A percentile compares a stretch with the other conserved stretches of the same genome.
phyloP scores from a whole-genome alignment of 2,888 invertebrate genomes.

The Hedychridium roseum region DNA sequence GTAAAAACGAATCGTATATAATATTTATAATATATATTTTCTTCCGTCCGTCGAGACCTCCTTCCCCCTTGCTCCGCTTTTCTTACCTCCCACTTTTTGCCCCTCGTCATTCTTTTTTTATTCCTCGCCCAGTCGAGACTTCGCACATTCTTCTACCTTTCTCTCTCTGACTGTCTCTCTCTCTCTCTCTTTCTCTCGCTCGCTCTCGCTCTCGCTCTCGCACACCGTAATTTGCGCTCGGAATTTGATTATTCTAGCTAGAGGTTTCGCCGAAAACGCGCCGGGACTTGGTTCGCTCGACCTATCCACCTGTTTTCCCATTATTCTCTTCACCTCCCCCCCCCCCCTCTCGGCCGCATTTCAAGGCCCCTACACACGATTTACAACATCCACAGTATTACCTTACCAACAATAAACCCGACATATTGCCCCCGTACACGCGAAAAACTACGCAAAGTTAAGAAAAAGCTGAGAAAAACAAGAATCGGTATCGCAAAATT shows the following conservation, averaged over 20 bases:
- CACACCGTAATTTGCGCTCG: too few species aligned
- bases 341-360: background rate
- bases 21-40: conserved; percentile 13
- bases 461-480: background rate
- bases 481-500: background rate
- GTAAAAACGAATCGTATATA: conserved; percentile 23
- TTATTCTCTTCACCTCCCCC: background rate
- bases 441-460: background rate
- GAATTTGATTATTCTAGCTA: conserved; percentile 22
- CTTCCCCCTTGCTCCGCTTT: too few species aligned
- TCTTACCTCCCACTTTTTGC: background rate
- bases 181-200: background rate
- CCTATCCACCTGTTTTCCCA: background rate
- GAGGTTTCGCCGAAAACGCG: conserved; percentile 9
- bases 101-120: background rate
- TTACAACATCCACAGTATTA: too few species aligned
- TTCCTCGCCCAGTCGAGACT: conserved; percentile 11
- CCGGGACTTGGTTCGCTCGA: conserved; percentile 1
- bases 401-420: background rate
- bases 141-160: background rate
- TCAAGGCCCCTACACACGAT: background rate
- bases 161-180: conserved; percentile 1
- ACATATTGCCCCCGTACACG: background rate
- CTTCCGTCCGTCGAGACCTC: too few species aligned
- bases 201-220: conserved; percentile 7